Base-by-base conservation (phyloP, 1,140 invertebrate genomes). In the Doryteuthis pealeii region DNA sequence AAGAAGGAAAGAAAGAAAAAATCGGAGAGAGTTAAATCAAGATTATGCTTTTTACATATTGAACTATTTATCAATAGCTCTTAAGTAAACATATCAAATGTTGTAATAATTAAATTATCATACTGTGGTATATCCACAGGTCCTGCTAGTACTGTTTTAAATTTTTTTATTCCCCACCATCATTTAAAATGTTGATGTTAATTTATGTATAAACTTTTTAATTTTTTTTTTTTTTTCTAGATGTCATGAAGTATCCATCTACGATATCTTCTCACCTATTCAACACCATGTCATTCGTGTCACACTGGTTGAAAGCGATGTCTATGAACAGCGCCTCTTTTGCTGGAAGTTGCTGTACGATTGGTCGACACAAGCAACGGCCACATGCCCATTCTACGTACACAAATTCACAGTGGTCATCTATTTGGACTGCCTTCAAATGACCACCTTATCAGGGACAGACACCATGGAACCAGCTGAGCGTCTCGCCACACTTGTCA, bases 301-400 rank as follows among this genome's bases (percentile, higher is more conserved):
- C 66, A 68, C 66, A 6, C 10, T 68, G 18, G 32, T 68, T 32
- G 66, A 68, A 32, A 33, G 66, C 3, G 66, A 68, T 22, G 22
- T 31, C 32, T 32, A 32, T 2, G 66, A 68, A 18, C 66, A 68
- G 31, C 28, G 66, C 8, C 18, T 33, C 5, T 30, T 68, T 10
- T 68, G 66, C 28, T 68, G 66, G 66, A 68, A 68, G 66, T 68
- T 68, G 31, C 31, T 68, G 18, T 33, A 68, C 22, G 66, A 68
- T 30, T 68, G 66, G 66, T 68, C 66, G 6, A 68, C 32, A 14
- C 4, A 31, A 22, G 31, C 32, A 6, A 31, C 30, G 66, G 66
- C 18, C 3, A 14, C 28, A 10, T 33, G 15, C 10, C 66, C 28
- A 22, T 33, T 68, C 66, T 68, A 68, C 30, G 28, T 68, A 30